Base-by-base conservation (phyloP, 2,888 invertebrate species). In the Glaucopsyche alexis region DNA sequence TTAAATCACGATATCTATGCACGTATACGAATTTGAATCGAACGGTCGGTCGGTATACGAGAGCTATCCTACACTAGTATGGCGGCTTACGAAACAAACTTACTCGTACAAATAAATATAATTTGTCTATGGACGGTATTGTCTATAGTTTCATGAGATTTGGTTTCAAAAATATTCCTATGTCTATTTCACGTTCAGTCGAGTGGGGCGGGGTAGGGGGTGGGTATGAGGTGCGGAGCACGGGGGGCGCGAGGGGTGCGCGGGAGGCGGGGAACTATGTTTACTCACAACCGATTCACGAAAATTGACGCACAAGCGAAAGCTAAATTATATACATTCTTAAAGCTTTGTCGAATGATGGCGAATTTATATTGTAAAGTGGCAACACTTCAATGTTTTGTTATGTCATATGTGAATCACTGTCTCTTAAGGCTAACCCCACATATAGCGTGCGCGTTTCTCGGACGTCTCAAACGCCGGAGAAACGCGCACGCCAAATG, bases 51-150 rank as follows among this genome's bases (percentile, higher is more conserved):
- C 74, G 73, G 55, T 76, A 80, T 76, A 76, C 76, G 74, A 74
- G 77, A 74, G 75, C 74, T 76, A 76, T 52, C 76, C 82, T 87
- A 84, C 76, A 77, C 91, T 92, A 93, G 83, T 93, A 93, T 93
- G 92, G 92, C 92, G 87, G 85, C 81, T 78, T 80, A 78, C 78
- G 75, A 81, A 81, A 82, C 82, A 82, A 83, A 82, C 79, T 79
- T 79, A 79, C 80, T 78, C 80, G 77, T 81, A 81, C 88, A 92
- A 91, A 90, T 91, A 91, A 91, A 90, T 90, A 89, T 83, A 85
- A 82, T 84, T 83, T 86, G 85, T 87, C 86, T 88, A 86, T 91
- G 92, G 92, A 92, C 92, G 92, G 92, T 91, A 84, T 87, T 85
- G 82, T 83, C 87, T 87, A 85, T 81, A 82, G 81, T 84, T 80